Percentiles rank a stretch among this genome's conserved stretches.
These are phyloP conservation scores for Myotis davidii DNA, from an alignment of 2,113 vertebrate species.

Conservation along the genomic window DNA sequence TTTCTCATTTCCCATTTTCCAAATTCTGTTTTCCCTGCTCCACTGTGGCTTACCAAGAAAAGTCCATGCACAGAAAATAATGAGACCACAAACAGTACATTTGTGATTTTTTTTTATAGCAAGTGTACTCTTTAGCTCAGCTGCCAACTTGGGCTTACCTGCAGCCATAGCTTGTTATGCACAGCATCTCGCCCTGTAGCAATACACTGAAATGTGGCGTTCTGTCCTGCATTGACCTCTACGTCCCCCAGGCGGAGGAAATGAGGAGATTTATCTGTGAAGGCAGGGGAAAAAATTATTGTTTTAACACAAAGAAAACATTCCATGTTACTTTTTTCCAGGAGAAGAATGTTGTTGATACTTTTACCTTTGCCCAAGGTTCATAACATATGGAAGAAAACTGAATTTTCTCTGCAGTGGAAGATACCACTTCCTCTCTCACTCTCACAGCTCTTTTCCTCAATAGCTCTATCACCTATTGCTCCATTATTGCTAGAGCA, in stretches of 20 bases:
- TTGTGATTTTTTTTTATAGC: background rate
- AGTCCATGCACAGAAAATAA: background rate
- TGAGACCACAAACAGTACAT: background rate
- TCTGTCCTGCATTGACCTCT: constrained; percentile 99
- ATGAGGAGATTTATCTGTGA: constrained; percentile 97
- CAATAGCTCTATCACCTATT: background rate
- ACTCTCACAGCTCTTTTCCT: background rate
- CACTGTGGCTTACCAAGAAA: background rate
- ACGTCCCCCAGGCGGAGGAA: constrained; percentile 98
- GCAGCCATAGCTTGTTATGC: constrained; percentile 97
- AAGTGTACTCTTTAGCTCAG: constrained; percentile 39
- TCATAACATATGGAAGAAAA: constrained; percentile 14
- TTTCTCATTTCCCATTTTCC: background rate
- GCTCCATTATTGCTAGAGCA: background rate
- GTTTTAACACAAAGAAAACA: constrained; percentile 37
- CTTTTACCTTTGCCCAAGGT: constrained; percentile 1
- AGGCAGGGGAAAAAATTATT: constrained; percentile 58
- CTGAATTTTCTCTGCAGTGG: background rate
- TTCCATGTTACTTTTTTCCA: background rate
- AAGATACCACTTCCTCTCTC: background rate
- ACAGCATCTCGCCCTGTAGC: constrained; percentile 95
- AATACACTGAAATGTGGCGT: constrained; percentile 99
- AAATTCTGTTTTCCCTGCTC: background rate
- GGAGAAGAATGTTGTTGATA: background rate
- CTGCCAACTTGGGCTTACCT: constrained; percentile 87